Evolutionary conservation across 2,888 invertebrate genomes (phyloP).

Genomic region (Ceriagrion tenellum): DNA sequence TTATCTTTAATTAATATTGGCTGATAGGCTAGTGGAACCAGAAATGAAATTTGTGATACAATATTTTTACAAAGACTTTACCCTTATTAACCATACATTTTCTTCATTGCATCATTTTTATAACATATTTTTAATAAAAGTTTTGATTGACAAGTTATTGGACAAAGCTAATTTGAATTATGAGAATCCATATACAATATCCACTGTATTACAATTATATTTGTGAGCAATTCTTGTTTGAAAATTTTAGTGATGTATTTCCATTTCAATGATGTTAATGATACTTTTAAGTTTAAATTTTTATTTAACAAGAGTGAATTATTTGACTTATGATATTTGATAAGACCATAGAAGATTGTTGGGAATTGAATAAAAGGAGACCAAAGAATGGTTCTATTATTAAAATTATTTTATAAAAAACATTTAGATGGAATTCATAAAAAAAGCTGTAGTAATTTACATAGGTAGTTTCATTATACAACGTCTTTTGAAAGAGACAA

Average conservation of each 20-base stretch:
- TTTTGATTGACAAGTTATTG: constrained; percentile 20
- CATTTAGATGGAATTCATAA: constrained; percentile 24
- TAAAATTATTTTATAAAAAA: constrained; percentile 26
- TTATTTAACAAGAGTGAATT: neutral
- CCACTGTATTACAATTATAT: neutral
- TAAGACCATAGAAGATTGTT: neutral
- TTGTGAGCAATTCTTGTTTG: neutral
- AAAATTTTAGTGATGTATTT: neutral
- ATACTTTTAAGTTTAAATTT: neutral
- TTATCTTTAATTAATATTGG: constrained; percentile 37
- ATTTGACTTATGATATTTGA: neutral
- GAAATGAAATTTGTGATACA: constrained; percentile 56
- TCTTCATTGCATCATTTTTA: neutral
- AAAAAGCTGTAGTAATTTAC: neutral
- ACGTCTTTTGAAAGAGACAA: neutral
- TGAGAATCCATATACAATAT: neutral
- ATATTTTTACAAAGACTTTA: constrained; percentile 61
- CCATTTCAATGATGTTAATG: neutral
- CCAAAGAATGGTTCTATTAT: neutral
- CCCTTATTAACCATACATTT: constrained; percentile 32
- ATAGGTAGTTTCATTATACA: neutral
- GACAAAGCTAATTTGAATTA: neutral
- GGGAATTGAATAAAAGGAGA: neutral
- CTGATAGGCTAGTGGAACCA: neutral
- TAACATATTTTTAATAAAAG: constrained; percentile 53